Evolutionary conservation across 2,888 invertebrate genomes (phyloP).

Genomic region (Clepsis dumicolana): DNA sequence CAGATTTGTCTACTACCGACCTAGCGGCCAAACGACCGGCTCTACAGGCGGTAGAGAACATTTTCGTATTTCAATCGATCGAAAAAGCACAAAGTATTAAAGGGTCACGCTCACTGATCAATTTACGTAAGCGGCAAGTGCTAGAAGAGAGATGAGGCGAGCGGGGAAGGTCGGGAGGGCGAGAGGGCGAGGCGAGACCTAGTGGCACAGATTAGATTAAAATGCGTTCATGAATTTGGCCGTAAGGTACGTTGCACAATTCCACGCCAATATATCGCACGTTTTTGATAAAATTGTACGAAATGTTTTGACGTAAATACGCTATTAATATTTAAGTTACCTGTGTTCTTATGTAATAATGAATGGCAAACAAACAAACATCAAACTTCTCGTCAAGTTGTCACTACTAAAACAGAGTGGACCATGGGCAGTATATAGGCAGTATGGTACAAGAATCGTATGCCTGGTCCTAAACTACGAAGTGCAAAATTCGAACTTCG

Average conservation of each 20-base stretch:
- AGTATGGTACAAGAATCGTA: too few species aligned
- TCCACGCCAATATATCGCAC: not conserved
- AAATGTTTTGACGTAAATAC: too few species aligned
- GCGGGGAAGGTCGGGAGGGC: slow-evolving; percentile 7
- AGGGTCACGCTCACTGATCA: slow-evolving; percentile 48
- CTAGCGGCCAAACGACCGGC: slow-evolving; percentile 81
- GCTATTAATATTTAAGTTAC: too few species aligned
- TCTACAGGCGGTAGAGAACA: slow-evolving; percentile 84
- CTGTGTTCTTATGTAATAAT: too few species aligned
- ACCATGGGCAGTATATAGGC: too few species aligned
- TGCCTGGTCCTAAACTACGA: too few species aligned
- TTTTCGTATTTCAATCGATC: slow-evolving; percentile 69
- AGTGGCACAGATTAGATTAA: slow-evolving; percentile 17
- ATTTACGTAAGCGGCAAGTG: slow-evolving; percentile 43
- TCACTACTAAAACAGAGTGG: too few species aligned
- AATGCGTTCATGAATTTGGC: slow-evolving; percentile 21
- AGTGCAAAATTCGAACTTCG: too few species aligned
- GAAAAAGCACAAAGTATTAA: slow-evolving; percentile 64
- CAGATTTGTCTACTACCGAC: slow-evolving; percentile 77
- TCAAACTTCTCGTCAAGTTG: too few species aligned
- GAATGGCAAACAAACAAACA: too few species aligned
- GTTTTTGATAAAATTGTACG: too few species aligned
- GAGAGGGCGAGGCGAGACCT: not conserved
- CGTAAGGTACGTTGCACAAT: not conserved
- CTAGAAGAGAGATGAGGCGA: slow-evolving; percentile 2